Base-by-base conservation (phyloP, 1,140 invertebrate species). In the Aphis gossypii region DNA sequence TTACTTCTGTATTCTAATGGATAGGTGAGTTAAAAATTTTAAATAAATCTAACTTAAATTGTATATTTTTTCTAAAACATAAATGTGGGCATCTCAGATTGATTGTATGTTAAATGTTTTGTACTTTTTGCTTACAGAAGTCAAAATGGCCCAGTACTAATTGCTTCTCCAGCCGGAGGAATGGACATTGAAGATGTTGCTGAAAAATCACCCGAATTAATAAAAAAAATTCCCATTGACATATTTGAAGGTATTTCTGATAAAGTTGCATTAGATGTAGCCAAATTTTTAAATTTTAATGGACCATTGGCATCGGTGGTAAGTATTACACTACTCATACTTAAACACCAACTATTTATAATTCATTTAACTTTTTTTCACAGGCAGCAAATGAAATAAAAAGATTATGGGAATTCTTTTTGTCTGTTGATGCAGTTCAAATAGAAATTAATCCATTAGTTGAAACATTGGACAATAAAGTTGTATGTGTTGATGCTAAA, bases 371-470 rank as follows among this genome's bases (percentile, higher is more conserved):
- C 7, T 90, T 90, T 30, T 9, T n/a, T 68, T 68, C 41, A 88
- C 86, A 97, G 96, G 98, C 98, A 94, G 97, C 98, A 21, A 96
- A 97, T 51, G 98, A 99, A 96, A 97, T 99, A 41, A 97, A 97
- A 95, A 98, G 97, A 94, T 95, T 99, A 11, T 99, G 99, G 96
- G 96, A 98, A 92, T 95, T 99, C 48, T 99, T 99, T 95, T 95
- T 98, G 86, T 97, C 98, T 94, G 98, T 99, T 54, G 99, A 99
- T 96, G 99, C 99, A 21, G 97, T 98, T 54, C 99, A 99, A 96
- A 96, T 99, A 89, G 99, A 99, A 96, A 99, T 99, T 91, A 99
- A 99, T 96, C 99, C 99, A 5, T 96, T 99, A 94, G 99, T 98
- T 38, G 98, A 99, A 95, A 99, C 99, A 25, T 96, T 97, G 94